phyloP scores from a whole-genome alignment of 2,888 invertebrate genomes.

The Spialia ferax region DNA sequence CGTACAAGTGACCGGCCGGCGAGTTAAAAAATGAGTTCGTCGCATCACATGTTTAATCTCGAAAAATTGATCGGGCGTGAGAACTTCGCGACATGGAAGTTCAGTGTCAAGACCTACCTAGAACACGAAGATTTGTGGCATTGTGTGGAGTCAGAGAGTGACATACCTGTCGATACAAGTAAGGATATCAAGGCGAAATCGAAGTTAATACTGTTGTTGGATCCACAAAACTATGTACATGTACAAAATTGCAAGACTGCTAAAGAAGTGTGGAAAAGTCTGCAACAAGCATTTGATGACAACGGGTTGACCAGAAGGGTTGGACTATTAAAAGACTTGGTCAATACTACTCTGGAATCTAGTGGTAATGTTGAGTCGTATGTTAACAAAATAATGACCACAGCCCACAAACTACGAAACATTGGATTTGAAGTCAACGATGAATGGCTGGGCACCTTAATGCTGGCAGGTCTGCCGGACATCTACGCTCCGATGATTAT shows the following conservation, averaged over 20 bases:
- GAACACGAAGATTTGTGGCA: background rate
- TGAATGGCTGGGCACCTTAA: background rate
- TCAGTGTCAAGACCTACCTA: background rate
- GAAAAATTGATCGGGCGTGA: too few species aligned
- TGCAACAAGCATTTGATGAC: background rate
- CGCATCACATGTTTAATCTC: too few species aligned
- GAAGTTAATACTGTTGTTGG: background rate
- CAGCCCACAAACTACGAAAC: background rate
- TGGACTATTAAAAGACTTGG: background rate
- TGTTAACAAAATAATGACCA: background rate
- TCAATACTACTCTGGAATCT: background rate
- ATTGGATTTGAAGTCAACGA: background rate
- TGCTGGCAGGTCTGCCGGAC: background rate
- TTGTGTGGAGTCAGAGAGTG: background rate
- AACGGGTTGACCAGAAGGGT: background rate
- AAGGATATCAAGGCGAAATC: background rate
- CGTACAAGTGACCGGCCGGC: too few species aligned
- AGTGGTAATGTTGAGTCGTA: background rate
- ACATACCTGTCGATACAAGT: background rate
- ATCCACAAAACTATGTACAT: background rate
- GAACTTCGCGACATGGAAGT: background rate
- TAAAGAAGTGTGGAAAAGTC: background rate
- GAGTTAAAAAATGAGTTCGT: too few species aligned
- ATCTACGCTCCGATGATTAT: background rate
- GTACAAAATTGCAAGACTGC: background rate